Evolutionary conservation across 1,140 invertebrate genomes (phyloP), one percentile per base, ranked within the genome.

Genomic region (Agrypnia vestita): DNA sequence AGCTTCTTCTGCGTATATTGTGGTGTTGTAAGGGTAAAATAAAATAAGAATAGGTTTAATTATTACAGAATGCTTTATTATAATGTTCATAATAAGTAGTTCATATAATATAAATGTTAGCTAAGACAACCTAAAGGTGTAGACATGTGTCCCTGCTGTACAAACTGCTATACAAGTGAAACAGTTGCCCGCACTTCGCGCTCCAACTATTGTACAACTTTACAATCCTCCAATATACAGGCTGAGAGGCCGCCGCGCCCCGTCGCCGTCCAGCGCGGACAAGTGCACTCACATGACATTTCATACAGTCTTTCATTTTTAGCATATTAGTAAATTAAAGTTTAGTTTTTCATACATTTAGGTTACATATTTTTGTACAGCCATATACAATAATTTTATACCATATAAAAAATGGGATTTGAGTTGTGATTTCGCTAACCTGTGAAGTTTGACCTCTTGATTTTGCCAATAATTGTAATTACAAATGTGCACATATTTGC

Each of bases 21-120:
- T n/a, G n/a, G n/a, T n/a, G n/a, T n/a, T n/a, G n/a, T 21, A 4
- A n/a, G 25, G 25, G 25, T 13, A 62, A 11, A 21, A 67, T 25
- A 13, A 17, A 75, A 79, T 79, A 62, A 82, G 76, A 79, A 55
- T 64, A 19, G 55, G 87, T 87, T 90, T 73, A 53, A 89, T 89
- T 89, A 90, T 89, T 90, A 90, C 89, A 90, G 88, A 89, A 90
- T 89, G 88, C 87, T 90, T 90, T 90, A 89, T 89, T 90, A 85
- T 87, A 89, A 90, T 89, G 88, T 89, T 89, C 88, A 89, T 89
- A 89, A 88, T 87, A 89, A 87, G 89, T 90, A 88, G 87, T 89
- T 89, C 12, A 61, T 87, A 87, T 88, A 87, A 89, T 89, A 89
- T 89, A 89, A 89, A 89, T 87, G 88, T 90, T 87, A 89, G 89